A percentile compares a stretch with the other conserved stretches of the same genome.
Evolutionary conservation across 2,888 invertebrate species (phyloP).

Genomic region (Idaea straminata): DNA sequence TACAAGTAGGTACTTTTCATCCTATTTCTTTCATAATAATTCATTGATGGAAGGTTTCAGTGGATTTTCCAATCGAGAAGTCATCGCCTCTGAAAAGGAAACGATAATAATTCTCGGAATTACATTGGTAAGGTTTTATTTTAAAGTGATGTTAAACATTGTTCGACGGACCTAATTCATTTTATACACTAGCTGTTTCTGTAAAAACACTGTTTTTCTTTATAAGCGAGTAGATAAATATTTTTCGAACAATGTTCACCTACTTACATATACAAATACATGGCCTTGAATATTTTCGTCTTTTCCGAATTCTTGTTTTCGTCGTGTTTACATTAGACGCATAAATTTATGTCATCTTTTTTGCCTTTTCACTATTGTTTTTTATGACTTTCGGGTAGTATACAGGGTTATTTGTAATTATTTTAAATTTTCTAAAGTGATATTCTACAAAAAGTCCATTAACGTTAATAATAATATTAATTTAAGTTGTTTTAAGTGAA

Average conservation of each 20-base stretch:
- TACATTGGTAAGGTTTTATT: not conserved
- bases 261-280: not conserved
- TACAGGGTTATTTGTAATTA: not conserved
- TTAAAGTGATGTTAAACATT: no score
- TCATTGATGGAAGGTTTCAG: not conserved
- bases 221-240: not conserved
- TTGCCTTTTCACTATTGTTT: not conserved
- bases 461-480: no score
- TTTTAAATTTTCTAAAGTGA: not conserved
- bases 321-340: conserved; percentile 1
- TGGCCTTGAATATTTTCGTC: not conserved
- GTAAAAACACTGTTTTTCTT: not conserved
- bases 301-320: conserved; percentile 1
- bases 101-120: not conserved
- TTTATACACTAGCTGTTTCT: not conserved
- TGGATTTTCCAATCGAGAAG: not conserved
- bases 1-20: not conserved
- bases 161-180: not conserved
- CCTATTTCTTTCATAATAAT: not conserved
- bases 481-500: no score
- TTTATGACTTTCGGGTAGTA: not conserved
- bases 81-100: not conserved
- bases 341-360: not conserved
- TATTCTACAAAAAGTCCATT: not conserved
- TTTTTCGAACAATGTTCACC: not conserved